Conservation (phyloP, 2,113 vertebrate genomes). For the Heteronetta atricapilla region DNA sequence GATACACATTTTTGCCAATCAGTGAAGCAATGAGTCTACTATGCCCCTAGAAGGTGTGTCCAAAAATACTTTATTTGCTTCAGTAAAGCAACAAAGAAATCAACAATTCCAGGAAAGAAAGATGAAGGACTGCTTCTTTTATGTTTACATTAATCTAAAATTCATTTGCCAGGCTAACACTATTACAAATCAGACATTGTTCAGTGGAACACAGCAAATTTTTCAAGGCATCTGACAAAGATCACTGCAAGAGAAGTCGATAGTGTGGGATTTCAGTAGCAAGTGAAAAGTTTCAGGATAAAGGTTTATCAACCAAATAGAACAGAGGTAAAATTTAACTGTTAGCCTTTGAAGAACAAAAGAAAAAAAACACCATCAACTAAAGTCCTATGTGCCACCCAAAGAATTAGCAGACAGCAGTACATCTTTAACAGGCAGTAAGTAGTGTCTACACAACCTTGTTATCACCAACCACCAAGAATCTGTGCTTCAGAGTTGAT, state of each 20-base stretch:
- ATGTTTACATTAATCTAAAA: constrained; percentile 24
- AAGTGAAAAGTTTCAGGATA: not conserved
- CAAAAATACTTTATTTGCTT: constrained; percentile 55
- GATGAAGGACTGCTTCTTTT: not conserved
- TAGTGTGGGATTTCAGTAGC: not conserved
- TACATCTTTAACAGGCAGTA: not conserved
- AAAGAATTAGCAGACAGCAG: not conserved
- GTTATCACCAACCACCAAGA: not conserved
- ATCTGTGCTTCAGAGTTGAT: not conserved
- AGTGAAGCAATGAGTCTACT: constrained; percentile 23
- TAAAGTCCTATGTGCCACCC: not conserved
- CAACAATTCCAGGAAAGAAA: not conserved
- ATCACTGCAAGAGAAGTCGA: not conserved
- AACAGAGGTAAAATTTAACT: not conserved
- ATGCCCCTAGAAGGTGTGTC: not conserved
- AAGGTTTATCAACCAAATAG: not conserved
- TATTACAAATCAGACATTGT: not conserved
- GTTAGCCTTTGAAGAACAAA: not conserved
- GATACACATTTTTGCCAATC: not conserved
- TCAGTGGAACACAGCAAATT: constrained; percentile 9
- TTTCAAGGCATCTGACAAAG: not conserved
- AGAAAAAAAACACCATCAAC: not conserved
- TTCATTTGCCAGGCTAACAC: not conserved
- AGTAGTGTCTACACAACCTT: not conserved
- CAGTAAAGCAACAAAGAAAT: constrained; percentile 4